Evolutionary conservation across 1,140 invertebrate species (phyloP).

Genomic region (Plectrocnemia conspersa): DNA sequence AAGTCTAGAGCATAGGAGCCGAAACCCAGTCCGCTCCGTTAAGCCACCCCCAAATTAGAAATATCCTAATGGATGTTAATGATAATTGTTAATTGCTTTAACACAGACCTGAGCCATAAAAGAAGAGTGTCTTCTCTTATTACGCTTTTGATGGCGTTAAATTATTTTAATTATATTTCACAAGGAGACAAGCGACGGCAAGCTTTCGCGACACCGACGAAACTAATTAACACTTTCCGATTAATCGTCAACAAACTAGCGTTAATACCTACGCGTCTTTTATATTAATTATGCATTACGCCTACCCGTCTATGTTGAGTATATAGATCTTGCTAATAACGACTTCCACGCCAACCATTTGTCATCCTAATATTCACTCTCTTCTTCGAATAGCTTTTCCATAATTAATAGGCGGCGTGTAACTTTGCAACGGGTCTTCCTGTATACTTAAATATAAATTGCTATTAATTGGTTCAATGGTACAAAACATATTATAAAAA

Average conservation of each 20-base stretch:
- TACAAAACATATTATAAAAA: too few relatives aligned
- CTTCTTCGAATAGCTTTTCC: too few relatives aligned
- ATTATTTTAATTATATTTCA: slow-evolving; percentile 33
- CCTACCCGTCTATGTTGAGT: too few relatives aligned
- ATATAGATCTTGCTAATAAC: too few relatives aligned
- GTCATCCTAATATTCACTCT: too few relatives aligned
- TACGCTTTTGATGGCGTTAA: slow-evolving; percentile 30
- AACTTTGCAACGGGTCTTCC: too few relatives aligned
- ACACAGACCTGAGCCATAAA: slow-evolving; percentile 26
- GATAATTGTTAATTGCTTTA: slow-evolving; percentile 32
- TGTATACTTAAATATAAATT: too few relatives aligned
- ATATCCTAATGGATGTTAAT: slow-evolving; percentile 33
- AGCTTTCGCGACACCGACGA: neutral
- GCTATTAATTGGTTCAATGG: too few relatives aligned
- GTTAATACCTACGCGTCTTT: slow-evolving; percentile 15
- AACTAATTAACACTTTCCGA: slow-evolving; percentile 32
- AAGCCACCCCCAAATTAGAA: slow-evolving; percentile 11
- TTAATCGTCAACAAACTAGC: slow-evolving; percentile 23
- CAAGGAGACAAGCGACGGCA: slow-evolving; percentile 8
- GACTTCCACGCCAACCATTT: too few relatives aligned
- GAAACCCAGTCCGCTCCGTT: neutral
- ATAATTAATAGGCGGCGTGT: too few relatives aligned
- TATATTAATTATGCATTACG: slow-evolving; percentile 24
- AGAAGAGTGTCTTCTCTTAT: slow-evolving; percentile 32
- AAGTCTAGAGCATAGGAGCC: neutral